phyloP scores from a whole-genome alignment of 2,113 vertebrate genomes.

The Calypte anna region DNA sequence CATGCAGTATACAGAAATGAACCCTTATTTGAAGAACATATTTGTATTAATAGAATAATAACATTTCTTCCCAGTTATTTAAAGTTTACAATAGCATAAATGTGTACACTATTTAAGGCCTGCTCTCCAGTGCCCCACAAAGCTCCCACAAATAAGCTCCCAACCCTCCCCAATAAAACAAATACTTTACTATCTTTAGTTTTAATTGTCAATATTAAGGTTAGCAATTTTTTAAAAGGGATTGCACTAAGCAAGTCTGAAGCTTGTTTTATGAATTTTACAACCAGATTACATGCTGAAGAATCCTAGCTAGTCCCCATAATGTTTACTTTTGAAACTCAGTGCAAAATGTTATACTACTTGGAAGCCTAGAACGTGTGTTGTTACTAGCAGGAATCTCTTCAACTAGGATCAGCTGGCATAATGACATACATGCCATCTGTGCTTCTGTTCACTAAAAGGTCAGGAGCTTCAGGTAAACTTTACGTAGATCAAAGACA shows the following conservation, averaged over 20 bases:
- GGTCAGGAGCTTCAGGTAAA: neutral
- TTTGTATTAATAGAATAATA: neutral
- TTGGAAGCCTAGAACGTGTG: neutral
- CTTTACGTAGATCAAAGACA: neutral
- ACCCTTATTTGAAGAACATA: neutral
- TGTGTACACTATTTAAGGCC: neutral
- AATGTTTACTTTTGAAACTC: neutral
- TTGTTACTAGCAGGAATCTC: neutral
- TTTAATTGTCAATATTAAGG: neutral
- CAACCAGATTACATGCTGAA: neutral
- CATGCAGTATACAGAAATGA: neutral
- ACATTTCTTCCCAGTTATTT: neutral
- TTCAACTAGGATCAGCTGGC: neutral
- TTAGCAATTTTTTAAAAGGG: neutral
- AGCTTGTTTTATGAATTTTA: neutral
- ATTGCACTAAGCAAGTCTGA: neutral
- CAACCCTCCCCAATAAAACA: no score
- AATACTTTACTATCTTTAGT: neutral
- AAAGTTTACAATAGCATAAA: neutral
- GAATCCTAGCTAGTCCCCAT: neutral
- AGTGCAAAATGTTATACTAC: neutral
- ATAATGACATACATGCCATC: neutral
- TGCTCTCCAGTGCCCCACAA: no score
- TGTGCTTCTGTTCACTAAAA: neutral
- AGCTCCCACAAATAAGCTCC: no score